These are phyloP conservation scores for Apamea anceps DNA, from an alignment of 2,888 invertebrate species.

Conservation along the genomic window DNA sequence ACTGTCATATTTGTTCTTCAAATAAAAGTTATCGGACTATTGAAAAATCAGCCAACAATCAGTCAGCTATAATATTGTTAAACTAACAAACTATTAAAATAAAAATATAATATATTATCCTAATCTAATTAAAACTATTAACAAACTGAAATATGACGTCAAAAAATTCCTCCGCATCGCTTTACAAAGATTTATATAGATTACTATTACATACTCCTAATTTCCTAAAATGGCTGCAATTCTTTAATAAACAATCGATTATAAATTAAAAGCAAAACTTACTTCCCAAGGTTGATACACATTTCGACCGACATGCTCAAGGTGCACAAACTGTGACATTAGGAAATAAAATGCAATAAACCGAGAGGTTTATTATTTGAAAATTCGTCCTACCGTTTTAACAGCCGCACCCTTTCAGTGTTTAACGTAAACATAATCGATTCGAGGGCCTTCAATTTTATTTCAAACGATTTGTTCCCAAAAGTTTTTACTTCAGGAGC, in stretches of 20 bases:
- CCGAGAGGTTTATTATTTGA: slow-evolving; percentile 68
- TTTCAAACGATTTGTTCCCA: slow-evolving; percentile 74
- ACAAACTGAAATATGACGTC: not conserved
- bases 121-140: not conserved
- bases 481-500: slow-evolving; percentile 72
- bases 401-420: slow-evolving; percentile 76
- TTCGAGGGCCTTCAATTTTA: slow-evolving; percentile 73
- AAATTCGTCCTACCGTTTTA: slow-evolving; percentile 86
- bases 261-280: not conserved
- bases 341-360: slow-evolving; percentile 57
- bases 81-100: too few species aligned
- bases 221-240: not conserved
- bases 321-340: slow-evolving; percentile 38
- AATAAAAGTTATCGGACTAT: too few species aligned
- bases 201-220: not conserved
- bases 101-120: not conserved
- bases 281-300: not conserved
- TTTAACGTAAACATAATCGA: slow-evolving; percentile 80
- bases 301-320: slow-evolving; percentile 23
- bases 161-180: not conserved
- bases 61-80: not conserved
- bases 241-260: not conserved
- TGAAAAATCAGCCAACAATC: too few species aligned
- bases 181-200: not conserved
- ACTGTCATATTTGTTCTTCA: too few species aligned